A percentile compares a stretch with the other conserved stretches of the same genome.
phyloP scores from a whole-genome alignment of 2,113 vertebrate genomes.

The Datnioides undecimradiatus region DNA sequence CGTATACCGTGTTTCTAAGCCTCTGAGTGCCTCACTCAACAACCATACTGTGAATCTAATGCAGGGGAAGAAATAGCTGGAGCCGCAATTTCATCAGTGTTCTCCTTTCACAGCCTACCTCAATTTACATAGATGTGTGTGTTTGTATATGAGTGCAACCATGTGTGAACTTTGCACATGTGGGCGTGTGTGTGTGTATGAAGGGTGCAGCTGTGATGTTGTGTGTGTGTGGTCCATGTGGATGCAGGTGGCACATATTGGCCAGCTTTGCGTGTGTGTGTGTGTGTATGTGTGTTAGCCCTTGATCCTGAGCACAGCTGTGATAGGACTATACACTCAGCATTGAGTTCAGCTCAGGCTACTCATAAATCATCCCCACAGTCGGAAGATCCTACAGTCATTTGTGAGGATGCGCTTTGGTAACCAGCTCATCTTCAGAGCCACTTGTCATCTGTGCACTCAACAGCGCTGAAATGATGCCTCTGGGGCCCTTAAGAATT shows the following conservation, averaged over 20 bases:
- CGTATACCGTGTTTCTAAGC: background rate
- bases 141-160: background rate
- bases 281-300: background rate
- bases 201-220: conserved; percentile 31
- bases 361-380: conserved; percentile 58
- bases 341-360: conserved; percentile 42
- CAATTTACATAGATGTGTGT: conserved; percentile 30
- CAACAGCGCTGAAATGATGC: conserved; percentile 5
- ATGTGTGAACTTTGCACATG: conserved; percentile 2
- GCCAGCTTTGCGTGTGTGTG: conserved; percentile 12
- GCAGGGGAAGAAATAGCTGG: conserved; percentile 11
- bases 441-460: conserved; percentile 30
- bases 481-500: background rate
- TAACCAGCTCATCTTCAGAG: conserved; percentile 61
- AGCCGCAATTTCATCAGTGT: conserved; percentile 37
- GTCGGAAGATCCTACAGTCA: conserved; percentile 51
- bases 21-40: conserved; percentile 28
- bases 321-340: conserved; percentile 34
- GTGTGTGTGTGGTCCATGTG: conserved; percentile 13
- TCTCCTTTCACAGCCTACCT: conserved; percentile 34
- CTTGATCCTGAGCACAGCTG: conserved; percentile 44
- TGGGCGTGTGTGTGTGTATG: background rate
- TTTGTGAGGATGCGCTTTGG: conserved; percentile 48
- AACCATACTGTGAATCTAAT: conserved; percentile 37
- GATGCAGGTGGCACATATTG: conserved; percentile 48